phyloP scores from a whole-genome alignment of 2,113 vertebrate genomes.

The Pseudois nayaur region DNA sequence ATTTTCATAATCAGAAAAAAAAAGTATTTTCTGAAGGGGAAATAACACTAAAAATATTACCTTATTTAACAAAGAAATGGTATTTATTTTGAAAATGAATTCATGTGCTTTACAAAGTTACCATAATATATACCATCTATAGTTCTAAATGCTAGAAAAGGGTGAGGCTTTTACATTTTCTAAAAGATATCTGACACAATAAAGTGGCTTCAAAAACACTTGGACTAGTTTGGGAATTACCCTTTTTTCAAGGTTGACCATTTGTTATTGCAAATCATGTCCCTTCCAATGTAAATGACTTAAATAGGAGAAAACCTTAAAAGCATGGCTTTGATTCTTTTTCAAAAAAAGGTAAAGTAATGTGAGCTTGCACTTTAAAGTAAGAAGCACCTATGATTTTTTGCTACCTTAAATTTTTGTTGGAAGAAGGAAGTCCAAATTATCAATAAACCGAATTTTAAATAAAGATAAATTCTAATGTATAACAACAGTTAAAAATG shows the following conservation, averaged over 20 bases:
- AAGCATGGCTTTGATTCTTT: not conserved
- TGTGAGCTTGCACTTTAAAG: slow-evolving; percentile 6
- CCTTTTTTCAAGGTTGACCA: not conserved
- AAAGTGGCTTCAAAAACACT: slow-evolving; percentile 4
- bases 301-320: not conserved
- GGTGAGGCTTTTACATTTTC: not conserved
- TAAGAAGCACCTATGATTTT: not conserved
- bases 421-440: not conserved
- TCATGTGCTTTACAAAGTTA: not conserved
- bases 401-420: slow-evolving; percentile 9
- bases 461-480: not conserved
- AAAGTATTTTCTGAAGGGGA: not conserved
- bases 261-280: not conserved
- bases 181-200: not conserved
- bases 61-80: not conserved
- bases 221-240: not conserved
- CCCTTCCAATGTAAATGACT: not conserved
- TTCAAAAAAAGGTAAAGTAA: not conserved
- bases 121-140: not conserved
- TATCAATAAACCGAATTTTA: not conserved
- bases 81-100: slow-evolving; percentile 29
- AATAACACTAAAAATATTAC: not conserved
- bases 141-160: not conserved
- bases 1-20: slow-evolving; percentile 13
- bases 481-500: not conserved